phyloP scores from a whole-genome alignment of 2,888 invertebrate genomes.

The Boloria selene region DNA sequence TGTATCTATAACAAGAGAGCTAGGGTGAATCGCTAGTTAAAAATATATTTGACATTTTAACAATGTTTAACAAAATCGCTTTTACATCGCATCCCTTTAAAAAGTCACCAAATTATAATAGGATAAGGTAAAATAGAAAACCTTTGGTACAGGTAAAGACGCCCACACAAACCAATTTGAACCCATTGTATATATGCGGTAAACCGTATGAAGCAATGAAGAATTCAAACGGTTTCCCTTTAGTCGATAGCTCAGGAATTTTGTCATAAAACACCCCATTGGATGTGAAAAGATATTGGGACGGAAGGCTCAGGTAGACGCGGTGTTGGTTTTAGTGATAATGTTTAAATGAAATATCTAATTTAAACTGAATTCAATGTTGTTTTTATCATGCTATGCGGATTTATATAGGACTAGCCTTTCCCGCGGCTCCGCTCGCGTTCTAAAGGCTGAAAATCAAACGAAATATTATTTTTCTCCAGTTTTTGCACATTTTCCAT shows the following conservation, averaged over 20 bases:
- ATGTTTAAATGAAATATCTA: neutral
- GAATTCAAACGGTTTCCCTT: constrained; percentile 4
- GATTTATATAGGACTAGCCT: too few relatives aligned
- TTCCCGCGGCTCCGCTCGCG: too few relatives aligned
- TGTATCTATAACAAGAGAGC: too few relatives aligned
- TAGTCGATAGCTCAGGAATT: constrained; percentile 33
- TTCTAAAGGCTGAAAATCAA: too few relatives aligned
- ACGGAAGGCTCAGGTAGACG: constrained; percentile 2
- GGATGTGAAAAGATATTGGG: constrained; percentile 31
- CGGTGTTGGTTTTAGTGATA: constrained; percentile 5
- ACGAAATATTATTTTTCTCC: too few relatives aligned
- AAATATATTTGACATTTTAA: too few relatives aligned
- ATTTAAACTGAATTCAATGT: neutral
- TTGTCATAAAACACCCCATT: constrained; percentile 35
- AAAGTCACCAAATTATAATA: neutral
- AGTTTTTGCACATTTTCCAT: too few relatives aligned
- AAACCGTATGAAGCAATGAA: constrained; percentile 4
- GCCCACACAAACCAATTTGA: constrained; percentile 1
- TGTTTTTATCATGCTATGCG: too few relatives aligned
- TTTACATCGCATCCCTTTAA: neutral
- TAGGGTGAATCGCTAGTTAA: too few relatives aligned
- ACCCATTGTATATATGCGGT: constrained; percentile 10
- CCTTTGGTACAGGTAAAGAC: neutral
- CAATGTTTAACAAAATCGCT: too few relatives aligned
- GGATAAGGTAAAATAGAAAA: too few relatives aligned